These are phyloP conservation scores for Menidia beryllina DNA, from an alignment of 2,113 vertebrate genomes.

Conservation along the genomic window DNA sequence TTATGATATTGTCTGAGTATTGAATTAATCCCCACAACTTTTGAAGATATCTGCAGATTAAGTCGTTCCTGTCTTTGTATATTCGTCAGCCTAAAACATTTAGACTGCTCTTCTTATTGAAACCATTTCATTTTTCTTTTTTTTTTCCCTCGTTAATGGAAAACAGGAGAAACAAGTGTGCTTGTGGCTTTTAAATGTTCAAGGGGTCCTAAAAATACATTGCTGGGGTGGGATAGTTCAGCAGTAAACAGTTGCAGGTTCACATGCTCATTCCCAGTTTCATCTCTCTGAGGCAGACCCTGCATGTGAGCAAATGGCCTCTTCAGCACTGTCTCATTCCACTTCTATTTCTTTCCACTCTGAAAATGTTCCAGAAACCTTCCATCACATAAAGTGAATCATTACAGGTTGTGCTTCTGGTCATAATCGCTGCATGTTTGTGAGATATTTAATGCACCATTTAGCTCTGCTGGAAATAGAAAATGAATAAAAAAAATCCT, in stretches of 20 bases:
- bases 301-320: slow-evolving; percentile 16
- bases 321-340: slow-evolving; percentile 1
- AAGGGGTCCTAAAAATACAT: slow-evolving; percentile 50
- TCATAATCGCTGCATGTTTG: no score
- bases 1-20: slow-evolving; percentile 49
- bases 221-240: slow-evolving; percentile 44
- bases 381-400: slow-evolving; percentile 1
- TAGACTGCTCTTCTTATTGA: slow-evolving; percentile 45
- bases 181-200: slow-evolving; percentile 51
- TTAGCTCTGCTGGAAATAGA: slow-evolving; percentile 51
- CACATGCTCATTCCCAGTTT: slow-evolving; percentile 25
- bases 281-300: slow-evolving; percentile 12
- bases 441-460: slow-evolving; percentile 54
- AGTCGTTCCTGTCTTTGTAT: slow-evolving; percentile 28
- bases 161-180: slow-evolving; percentile 46
- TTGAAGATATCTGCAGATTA: slow-evolving; percentile 36
- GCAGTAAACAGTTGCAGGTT: slow-evolving; percentile 46
- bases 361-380: slow-evolving; percentile 5
- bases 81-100: slow-evolving; percentile 37
- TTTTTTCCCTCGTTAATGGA: slow-evolving; percentile 35
- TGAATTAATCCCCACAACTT: slow-evolving; percentile 49
- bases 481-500: slow-evolving; percentile 47
- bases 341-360: background rate
- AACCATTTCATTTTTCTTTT: slow-evolving; percentile 18
- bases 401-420: slow-evolving; percentile 27